Conservation (phyloP, 2,888 invertebrate genomes). For the Ichneumon xanthorius region DNA sequence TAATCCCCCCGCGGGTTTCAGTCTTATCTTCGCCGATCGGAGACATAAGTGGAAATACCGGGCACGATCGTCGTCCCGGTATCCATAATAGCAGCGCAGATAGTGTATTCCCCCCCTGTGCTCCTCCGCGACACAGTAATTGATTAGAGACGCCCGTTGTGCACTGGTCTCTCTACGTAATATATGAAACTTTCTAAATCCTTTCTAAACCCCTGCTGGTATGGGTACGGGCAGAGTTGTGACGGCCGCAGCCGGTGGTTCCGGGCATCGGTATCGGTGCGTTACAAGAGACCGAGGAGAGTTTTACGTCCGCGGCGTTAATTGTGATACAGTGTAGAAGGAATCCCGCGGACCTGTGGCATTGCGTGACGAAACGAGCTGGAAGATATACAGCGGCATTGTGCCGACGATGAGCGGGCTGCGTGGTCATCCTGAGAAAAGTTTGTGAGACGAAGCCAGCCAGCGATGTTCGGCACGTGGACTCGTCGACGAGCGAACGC, state of each 20-base stretch:
- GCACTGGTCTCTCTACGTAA: slow-evolving; percentile 66
- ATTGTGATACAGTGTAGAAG: slow-evolving; percentile 44
- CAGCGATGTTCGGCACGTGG: background rate
- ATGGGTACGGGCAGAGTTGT: slow-evolving; percentile 27
- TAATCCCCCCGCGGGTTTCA: background rate
- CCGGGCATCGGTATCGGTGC: slow-evolving; percentile 7
- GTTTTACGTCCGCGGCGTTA: slow-evolving; percentile 47
- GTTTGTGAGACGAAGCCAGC: background rate
- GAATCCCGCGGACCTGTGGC: slow-evolving; percentile 15
- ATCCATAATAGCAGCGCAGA: slow-evolving; percentile 40
- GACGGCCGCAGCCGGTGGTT: slow-evolving; percentile 30
- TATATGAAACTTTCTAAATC: slow-evolving; percentile 77
- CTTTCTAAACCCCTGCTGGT: slow-evolving; percentile 70
- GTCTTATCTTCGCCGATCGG: slow-evolving; percentile 51
- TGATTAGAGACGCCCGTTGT: slow-evolving; percentile 74
- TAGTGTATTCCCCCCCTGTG: slow-evolving; percentile 25
- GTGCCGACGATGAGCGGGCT: background rate
- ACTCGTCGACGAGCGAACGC: slow-evolving; percentile 13
- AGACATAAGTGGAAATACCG: slow-evolving; percentile 52
- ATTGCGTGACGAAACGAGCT: slow-evolving; percentile 13
- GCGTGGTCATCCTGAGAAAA: slow-evolving; percentile 5
- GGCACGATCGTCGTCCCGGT: slow-evolving; percentile 37
- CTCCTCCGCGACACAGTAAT: slow-evolving; percentile 68
- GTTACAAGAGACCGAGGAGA: slow-evolving; percentile 17
- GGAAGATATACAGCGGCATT: slow-evolving; percentile 8